A percentile compares a stretch with the other conserved stretches of the same genome.
These are phyloP conservation scores for Tricholauxania praeusta DNA, from an alignment of 2,888 invertebrate species.

Conservation along the genomic window DNA sequence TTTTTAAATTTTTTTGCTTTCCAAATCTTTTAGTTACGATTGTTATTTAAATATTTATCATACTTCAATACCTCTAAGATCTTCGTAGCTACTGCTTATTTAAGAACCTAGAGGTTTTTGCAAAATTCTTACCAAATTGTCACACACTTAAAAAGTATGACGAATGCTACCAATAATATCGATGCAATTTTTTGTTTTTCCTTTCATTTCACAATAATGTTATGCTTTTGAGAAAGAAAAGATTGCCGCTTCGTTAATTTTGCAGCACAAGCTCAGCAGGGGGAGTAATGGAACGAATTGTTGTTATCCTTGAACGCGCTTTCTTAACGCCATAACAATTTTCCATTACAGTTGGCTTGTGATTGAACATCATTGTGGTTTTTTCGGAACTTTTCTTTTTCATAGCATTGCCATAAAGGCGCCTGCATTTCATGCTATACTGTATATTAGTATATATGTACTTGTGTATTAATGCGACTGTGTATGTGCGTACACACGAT, in stretches of 20 bases:
- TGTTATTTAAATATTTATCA: too few relatives aligned
- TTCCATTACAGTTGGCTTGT: slow-evolving; percentile 33
- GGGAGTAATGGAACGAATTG: neutral
- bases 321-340: slow-evolving; percentile 28
- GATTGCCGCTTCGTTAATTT: slow-evolving; percentile 24
- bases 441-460: slow-evolving; percentile 8
- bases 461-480: slow-evolving; percentile 10
- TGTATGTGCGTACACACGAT: slow-evolving; percentile 29
- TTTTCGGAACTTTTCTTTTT: neutral
- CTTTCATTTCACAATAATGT: too few relatives aligned
- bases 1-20: too few relatives aligned
- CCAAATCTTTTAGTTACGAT: too few relatives aligned
- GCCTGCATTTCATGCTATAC: slow-evolving; percentile 1
- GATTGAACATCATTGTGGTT: slow-evolving; percentile 19
- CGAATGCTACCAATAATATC: too few relatives aligned
- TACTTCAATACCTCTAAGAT: too few relatives aligned
- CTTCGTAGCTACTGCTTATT: too few relatives aligned
- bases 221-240: too few relatives aligned
- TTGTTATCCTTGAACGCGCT: slow-evolving; percentile 27
- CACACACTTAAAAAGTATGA: too few relatives aligned
- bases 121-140: too few relatives aligned
- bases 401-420: neutral
- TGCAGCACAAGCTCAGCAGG: neutral
- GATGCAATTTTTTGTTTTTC: too few relatives aligned
- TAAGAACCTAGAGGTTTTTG: too few relatives aligned